A percentile compares a stretch with the other conserved stretches of the same genome.
Conservation (phyloP, 2,797 vertebrate species). For the Thripadectes ignobilis region DNA sequence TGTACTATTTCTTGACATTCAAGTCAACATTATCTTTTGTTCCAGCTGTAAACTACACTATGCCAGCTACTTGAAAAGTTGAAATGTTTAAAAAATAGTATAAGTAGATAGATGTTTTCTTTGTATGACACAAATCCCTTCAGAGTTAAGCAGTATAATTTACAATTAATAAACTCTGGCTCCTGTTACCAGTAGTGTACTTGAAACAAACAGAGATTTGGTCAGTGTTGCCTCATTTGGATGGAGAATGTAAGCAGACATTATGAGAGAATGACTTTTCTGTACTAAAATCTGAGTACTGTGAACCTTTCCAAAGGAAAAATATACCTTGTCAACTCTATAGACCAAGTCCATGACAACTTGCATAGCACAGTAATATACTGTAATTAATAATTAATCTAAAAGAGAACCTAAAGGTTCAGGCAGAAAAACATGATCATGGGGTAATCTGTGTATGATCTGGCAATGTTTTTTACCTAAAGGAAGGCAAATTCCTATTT, state of each 20-base stretch:
- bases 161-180: not conserved
- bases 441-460: not conserved
- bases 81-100: not conserved
- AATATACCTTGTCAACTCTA: not conserved
- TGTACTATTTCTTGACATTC: not conserved
- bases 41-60: not conserved
- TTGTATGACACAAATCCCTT: not conserved
- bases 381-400: not conserved
- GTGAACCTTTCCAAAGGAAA: not conserved
- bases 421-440: not conserved
- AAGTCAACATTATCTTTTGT: not conserved
- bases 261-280: not conserved
- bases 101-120: not conserved
- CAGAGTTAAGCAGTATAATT: not conserved
- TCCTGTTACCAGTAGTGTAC: not conserved
- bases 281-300: not conserved
- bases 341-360: not conserved
- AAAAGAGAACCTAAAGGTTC: not conserved
- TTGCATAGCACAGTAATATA: not conserved
- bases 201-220: not conserved
- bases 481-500: not conserved
- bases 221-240: not conserved
- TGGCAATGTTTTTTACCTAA: not conserved
- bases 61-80: not conserved
- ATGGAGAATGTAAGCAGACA: not conserved